Percentiles rank a stretch among this genome's conserved stretches.
Evolutionary conservation across 2,113 vertebrate species (phyloP).

Genomic region (Amphilophus citrinellus): DNA sequence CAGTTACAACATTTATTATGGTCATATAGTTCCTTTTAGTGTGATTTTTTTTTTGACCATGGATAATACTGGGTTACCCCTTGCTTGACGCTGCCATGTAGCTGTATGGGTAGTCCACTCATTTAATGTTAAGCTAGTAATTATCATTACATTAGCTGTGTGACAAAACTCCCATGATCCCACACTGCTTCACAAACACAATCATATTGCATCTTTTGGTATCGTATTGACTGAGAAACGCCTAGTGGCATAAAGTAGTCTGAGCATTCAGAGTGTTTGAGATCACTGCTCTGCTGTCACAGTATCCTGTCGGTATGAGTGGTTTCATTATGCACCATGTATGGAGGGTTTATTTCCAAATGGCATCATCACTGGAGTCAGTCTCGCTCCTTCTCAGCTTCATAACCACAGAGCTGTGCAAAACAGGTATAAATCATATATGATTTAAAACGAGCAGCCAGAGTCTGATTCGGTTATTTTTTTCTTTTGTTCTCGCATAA

Average conservation of each 20-base stretch:
- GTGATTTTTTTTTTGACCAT: not conserved
- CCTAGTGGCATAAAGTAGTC: not conserved
- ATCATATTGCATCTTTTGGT: not conserved
- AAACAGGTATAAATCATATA: not conserved
- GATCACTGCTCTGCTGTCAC: constrained; percentile 3
- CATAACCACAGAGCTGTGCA: not conserved
- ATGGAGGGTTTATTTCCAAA: constrained; percentile 35
- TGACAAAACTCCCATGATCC: not conserved
- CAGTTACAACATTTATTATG: not conserved
- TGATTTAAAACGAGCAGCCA: constrained; percentile 2
- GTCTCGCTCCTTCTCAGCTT: not conserved
- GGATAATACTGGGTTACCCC: not conserved
- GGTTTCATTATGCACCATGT: constrained; percentile 44
- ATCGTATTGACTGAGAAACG: not conserved
- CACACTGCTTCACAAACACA: not conserved
- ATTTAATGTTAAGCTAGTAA: not conserved
- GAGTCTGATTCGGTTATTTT: not conserved
- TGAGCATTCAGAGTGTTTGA: not conserved
- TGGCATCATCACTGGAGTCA: constrained; percentile 32
- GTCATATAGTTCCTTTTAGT: not conserved
- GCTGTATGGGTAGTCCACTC: not conserved
- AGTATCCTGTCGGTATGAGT: constrained; percentile 4
- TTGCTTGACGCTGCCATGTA: not conserved
- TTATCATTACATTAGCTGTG: not conserved
- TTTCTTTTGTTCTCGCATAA: not conserved